Conservation (phyloP, 2,113 vertebrate genomes). For the Benitochromis conjunctus region DNA sequence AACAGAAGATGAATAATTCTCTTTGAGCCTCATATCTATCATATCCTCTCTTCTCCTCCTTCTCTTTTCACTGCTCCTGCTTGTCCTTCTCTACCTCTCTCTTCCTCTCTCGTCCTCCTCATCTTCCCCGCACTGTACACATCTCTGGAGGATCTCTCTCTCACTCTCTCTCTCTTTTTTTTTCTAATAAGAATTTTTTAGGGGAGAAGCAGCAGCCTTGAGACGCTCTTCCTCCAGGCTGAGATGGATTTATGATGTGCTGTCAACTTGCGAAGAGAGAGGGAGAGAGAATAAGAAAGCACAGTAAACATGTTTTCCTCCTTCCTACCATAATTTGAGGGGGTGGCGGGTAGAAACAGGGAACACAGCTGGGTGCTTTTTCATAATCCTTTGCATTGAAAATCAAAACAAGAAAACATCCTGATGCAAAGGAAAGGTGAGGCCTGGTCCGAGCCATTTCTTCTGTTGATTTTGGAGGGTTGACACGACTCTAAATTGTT, state of each 20-base stretch:
- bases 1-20: conserved; percentile 83
- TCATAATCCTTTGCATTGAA: conserved; percentile 29
- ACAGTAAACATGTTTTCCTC: conserved; percentile 62
- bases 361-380: conserved; percentile 23
- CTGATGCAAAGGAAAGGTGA: background rate
- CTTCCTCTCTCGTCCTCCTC: background rate
- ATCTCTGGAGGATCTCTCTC: background rate
- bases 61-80: background rate
- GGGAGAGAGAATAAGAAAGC: conserved; percentile 43
- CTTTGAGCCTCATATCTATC: conserved; percentile 71
- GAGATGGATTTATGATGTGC: conserved; percentile 65
- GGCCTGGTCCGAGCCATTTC: background rate
- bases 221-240: conserved; percentile 59
- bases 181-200: conserved; percentile 34
- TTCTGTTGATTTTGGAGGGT: background rate
- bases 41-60: background rate
- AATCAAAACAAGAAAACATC: conserved; percentile 7
- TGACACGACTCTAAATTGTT: background rate
- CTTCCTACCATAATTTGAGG: conserved; percentile 41
- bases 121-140: background rate
- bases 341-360: background rate
- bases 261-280: conserved; percentile 33
- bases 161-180: background rate
- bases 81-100: conserved; percentile 2
- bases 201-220: conserved; percentile 40